These are phyloP conservation scores for Episyrphus balteatus DNA, from an alignment of 1,140 invertebrate genomes.

Conservation along the genomic window DNA sequence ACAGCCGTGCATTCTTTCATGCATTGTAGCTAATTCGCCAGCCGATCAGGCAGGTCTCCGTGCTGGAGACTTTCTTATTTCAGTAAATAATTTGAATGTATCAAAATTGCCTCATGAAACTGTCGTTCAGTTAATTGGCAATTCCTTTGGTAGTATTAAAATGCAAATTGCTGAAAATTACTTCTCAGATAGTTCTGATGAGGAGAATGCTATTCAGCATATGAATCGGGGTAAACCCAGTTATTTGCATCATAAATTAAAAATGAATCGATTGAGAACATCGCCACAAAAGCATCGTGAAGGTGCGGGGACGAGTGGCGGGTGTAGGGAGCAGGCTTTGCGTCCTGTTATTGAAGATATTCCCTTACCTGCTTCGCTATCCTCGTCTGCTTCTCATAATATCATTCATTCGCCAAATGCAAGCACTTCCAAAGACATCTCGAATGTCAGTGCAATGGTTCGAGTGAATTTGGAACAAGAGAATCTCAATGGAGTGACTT, in stretches of 20 bases:
- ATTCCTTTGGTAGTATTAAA: conserved; percentile 62
- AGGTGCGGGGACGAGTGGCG: not conserved
- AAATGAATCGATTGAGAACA: conserved; percentile 27
- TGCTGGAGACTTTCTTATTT: conserved; percentile 82
- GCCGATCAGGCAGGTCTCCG: conserved; percentile 75
- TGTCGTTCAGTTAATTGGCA: conserved; percentile 80
- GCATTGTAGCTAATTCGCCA: conserved; percentile 73
- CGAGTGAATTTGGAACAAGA: conserved; percentile 32
- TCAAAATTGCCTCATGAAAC: conserved; percentile 83
- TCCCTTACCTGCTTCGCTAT: conserved; percentile 9
- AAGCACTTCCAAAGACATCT: conserved; percentile 23
- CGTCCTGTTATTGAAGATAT: conserved; percentile 26
- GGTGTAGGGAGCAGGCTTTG: conserved; percentile 5
- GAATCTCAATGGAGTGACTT: conserved; percentile 40
- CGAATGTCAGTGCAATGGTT: conserved; percentile 27
- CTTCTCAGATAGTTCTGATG: conserved; percentile 60
- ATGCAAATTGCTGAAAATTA: conserved; percentile 83
- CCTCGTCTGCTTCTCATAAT: conserved; percentile 2
- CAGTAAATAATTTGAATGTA: conserved; percentile 82
- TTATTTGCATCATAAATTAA: conserved; percentile 29
- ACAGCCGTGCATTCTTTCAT: conserved; percentile 79
- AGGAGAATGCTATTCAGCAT: conserved; percentile 22
- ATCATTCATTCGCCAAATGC: conserved; percentile 13
- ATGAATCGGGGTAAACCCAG: conserved; percentile 3
- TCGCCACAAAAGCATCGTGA: conserved; percentile 26